Conservation (phyloP, 2,888 invertebrate species). For the Microdon myrmicae region DNA sequence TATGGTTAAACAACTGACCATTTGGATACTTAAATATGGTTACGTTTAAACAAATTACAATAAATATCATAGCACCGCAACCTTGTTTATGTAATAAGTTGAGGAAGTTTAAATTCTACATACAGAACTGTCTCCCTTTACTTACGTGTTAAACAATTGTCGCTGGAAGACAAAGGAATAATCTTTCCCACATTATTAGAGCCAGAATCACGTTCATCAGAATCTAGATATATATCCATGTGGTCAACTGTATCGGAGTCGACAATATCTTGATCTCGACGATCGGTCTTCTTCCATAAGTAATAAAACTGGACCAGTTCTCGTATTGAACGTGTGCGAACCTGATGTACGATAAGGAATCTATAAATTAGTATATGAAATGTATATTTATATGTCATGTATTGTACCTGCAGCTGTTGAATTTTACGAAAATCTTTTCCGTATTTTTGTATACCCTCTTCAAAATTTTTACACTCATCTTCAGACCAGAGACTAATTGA, state of each 20-base stretch:
- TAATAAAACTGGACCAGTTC: slow-evolving; percentile 97
- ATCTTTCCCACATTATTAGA: slow-evolving; percentile 58
- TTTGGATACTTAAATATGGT: too few species aligned
- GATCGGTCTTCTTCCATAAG: slow-evolving; percentile 98
- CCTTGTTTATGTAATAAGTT: too few species aligned
- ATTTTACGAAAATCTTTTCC: slow-evolving; percentile 97
- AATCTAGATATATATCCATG: slow-evolving; percentile 61
- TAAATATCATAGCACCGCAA: too few species aligned
- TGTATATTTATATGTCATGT: background rate
- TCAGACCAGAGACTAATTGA: slow-evolving; percentile 93
- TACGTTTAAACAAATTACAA: too few species aligned
- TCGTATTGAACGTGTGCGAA: slow-evolving; percentile 92
- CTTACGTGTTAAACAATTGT: slow-evolving; percentile 7
- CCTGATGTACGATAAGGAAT: slow-evolving; percentile 54
- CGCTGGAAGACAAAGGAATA: slow-evolving; percentile 16
- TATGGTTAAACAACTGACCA: too few species aligned
- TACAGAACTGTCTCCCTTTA: too few species aligned
- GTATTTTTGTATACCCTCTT: slow-evolving; percentile 90
- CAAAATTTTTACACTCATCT: slow-evolving; percentile 96
- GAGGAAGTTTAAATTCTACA: too few species aligned
- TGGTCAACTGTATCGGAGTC: slow-evolving; percentile 64
- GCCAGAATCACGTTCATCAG: slow-evolving; percentile 34
- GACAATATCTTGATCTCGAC: slow-evolving; percentile 77
- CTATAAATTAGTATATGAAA: background rate
- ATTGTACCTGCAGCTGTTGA: slow-evolving; percentile 83